Evolutionary conservation across 2,797 vertebrate species (phyloP).

Genomic region (Scolopax bukidnonensis): DNA sequence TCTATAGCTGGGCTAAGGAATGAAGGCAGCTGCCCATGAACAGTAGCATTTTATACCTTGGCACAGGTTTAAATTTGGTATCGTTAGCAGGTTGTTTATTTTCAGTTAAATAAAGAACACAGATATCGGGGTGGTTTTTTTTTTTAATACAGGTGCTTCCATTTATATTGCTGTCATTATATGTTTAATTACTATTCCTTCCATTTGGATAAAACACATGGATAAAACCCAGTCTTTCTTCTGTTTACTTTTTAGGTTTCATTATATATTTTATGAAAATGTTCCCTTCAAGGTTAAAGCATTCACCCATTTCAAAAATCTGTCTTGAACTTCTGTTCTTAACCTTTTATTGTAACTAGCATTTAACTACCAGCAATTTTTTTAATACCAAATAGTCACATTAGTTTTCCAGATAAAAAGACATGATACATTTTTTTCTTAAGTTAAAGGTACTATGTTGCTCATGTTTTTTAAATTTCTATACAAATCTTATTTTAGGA

Average conservation of each 20-base stretch:
- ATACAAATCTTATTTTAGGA: neutral
- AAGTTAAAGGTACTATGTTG: neutral
- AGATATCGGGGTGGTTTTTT: neutral
- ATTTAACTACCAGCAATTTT: slow-evolving; percentile 45
- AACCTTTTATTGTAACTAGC: slow-evolving; percentile 28
- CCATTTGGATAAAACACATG: neutral
- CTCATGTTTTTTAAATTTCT: neutral
- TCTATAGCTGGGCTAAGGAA: neutral
- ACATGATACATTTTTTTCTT: neutral
- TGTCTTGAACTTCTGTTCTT: neutral
- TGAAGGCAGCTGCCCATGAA: neutral
- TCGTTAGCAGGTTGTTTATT: neutral
- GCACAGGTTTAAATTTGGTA: neutral
- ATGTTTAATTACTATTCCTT: neutral
- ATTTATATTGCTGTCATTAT: neutral
- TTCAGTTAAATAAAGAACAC: neutral
- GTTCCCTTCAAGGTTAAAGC: neutral
- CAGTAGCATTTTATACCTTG: neutral
- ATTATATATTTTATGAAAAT: neutral
- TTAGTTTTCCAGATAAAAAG: slow-evolving; percentile 37
- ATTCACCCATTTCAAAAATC: neutral
- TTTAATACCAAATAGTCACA: neutral
- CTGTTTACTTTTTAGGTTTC: neutral
- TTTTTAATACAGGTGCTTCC: neutral
- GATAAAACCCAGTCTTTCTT: neutral